Conservation (phyloP, 1,140 invertebrate species). For the Mamestra configurata region DNA sequence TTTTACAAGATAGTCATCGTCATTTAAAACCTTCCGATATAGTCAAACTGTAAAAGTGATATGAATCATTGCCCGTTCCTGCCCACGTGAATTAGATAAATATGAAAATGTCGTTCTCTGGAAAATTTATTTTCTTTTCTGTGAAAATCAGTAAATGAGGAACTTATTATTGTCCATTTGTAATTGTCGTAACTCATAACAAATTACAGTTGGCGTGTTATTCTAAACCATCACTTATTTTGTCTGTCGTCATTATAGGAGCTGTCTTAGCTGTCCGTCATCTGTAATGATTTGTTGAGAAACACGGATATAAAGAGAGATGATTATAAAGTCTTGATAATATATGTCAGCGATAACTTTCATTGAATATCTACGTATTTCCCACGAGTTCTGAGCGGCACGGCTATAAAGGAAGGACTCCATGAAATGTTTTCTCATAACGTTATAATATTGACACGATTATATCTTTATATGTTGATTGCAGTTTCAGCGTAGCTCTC, state of each 20-base stretch:
- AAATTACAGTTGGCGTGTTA: conserved; percentile 35
- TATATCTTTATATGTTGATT: neutral
- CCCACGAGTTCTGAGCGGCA: neutral
- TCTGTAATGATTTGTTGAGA: conserved; percentile 23
- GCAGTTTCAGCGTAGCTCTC: neutral
- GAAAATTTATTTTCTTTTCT: conserved; percentile 45
- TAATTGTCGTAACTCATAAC: conserved; percentile 32
- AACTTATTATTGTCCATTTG: conserved; percentile 39
- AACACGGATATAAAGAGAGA: neutral
- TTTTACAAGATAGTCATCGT: conserved; percentile 48
- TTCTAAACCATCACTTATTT: conserved; percentile 9
- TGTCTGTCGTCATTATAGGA: neutral
- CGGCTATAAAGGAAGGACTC: neutral
- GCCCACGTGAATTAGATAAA: conserved; percentile 42
- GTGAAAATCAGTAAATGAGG: conserved; percentile 17
- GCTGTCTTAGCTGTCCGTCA: conserved; percentile 11
- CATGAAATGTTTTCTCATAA: neutral
- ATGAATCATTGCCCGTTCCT: conserved; percentile 56
- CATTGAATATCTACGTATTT: neutral
- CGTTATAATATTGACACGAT: neutral
- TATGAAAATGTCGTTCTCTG: conserved; percentile 45
- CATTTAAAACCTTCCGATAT: conserved; percentile 40
- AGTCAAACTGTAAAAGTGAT: conserved; percentile 38
- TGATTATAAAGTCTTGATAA: neutral
- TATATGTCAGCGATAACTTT: neutral